A percentile compares a stretch with the other conserved stretches of the same genome.
Conservation (phyloP, 2,113 vertebrate genomes). For the Dryoscopus gambensis region DNA sequence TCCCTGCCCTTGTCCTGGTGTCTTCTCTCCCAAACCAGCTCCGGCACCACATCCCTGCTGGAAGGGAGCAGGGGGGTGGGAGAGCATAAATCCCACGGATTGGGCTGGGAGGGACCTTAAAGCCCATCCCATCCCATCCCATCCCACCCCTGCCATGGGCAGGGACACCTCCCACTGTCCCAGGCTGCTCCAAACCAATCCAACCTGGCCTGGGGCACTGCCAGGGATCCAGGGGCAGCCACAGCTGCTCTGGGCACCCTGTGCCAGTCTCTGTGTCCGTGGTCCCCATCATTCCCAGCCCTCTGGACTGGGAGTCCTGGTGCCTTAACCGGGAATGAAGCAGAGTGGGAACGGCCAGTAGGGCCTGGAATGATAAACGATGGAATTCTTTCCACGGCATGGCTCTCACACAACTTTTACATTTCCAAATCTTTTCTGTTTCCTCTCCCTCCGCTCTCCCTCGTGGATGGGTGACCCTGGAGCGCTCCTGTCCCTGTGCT, state of each 20-base stretch:
- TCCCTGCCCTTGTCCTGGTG: neutral
- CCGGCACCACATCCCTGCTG: accelerated
- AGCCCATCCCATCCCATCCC: too few relatives aligned
- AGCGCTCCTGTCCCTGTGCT: neutral
- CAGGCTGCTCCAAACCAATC: neutral
- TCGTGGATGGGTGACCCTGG: accelerated
- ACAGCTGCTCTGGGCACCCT: neutral
- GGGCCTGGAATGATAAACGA: accelerated
- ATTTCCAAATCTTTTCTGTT: neutral
- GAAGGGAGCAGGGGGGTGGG: neutral
- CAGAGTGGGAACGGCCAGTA: neutral
- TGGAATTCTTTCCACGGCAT: accelerated
- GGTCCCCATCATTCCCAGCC: accelerated
- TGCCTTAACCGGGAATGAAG: neutral
- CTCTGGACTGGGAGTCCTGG: neutral
- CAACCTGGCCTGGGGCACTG: neutral
- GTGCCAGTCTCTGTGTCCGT: accelerated
- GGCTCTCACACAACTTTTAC: neutral
- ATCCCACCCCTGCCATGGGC: neutral
- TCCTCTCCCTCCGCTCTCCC: neutral
- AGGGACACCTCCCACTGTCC: accelerated
- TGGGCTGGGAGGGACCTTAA: neutral
- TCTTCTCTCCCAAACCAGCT: neutral
- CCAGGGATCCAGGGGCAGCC: neutral
- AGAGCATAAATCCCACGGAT: neutral